Evolutionary conservation across 1,140 invertebrate genomes (phyloP).

Genomic region (Rhynchophorus ferrugineus): DNA sequence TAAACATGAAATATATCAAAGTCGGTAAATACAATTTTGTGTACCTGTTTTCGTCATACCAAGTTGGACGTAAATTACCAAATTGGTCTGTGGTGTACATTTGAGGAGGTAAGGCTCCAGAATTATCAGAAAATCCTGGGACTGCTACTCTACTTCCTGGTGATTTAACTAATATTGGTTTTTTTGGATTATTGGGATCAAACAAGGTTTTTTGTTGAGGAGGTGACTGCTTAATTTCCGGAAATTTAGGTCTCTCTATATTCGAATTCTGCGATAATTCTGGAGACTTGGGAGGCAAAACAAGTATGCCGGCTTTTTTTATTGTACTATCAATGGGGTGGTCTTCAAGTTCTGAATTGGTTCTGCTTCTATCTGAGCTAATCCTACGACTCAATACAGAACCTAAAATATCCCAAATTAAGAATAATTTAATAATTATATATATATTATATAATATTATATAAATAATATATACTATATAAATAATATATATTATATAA

Average conservation of each 20-base stretch:
- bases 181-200: slow-evolving; percentile 63
- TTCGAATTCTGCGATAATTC: slow-evolving; percentile 4
- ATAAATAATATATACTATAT: too few relatives aligned
- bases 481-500: too few relatives aligned
- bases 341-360: slow-evolving; percentile 23
- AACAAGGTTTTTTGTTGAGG: slow-evolving; percentile 49
- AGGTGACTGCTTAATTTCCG: slow-evolving; percentile 22
- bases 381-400: slow-evolving; percentile 5
- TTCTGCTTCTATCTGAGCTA: slow-evolving; percentile 20
- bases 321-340: slow-evolving; percentile 11
- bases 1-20: background rate
- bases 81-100: slow-evolving; percentile 44
- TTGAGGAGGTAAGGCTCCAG: slow-evolving; percentile 27
- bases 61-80: slow-evolving; percentile 43
- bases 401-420: background rate
- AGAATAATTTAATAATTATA: background rate
- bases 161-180: slow-evolving; percentile 56
- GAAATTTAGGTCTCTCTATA: slow-evolving; percentile 18
- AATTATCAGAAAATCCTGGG: slow-evolving; percentile 33
- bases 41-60: slow-evolving; percentile 46
- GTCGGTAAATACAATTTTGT: background rate
- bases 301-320: slow-evolving; percentile 33
- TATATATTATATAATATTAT: too few relatives aligned
- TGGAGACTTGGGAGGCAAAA: slow-evolving; percentile 27
- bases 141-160: slow-evolving; percentile 40